Evolutionary conservation across 37 sponge, comb jelly and placozoan genomes (phyloP).

Genomic region (Spongilla lacustris): DNA sequence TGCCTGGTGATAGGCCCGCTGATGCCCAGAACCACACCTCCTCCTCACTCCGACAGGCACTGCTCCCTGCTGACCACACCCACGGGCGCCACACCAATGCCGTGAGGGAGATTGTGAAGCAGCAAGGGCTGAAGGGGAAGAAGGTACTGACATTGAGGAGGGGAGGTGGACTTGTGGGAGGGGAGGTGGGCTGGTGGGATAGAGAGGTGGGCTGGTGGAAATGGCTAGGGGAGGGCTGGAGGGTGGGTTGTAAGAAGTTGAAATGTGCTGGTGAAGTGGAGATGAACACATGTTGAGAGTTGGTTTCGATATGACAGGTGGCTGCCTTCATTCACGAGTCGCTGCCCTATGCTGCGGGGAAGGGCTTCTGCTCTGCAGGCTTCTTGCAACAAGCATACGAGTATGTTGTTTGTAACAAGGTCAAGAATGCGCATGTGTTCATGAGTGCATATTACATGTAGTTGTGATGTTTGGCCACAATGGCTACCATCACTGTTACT

Average conservation of each 20-base stretch:
- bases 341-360: constrained; percentile 72
- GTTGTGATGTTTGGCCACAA: neutral
- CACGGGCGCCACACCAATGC: neutral
- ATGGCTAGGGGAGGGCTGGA: constrained; percentile 56
- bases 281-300: neutral
- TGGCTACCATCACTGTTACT: neutral
- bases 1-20: neutral
- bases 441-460: no score
- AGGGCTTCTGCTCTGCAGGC: constrained; percentile 56
- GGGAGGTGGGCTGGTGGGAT: neutral
- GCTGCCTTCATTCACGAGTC: constrained; percentile 82
- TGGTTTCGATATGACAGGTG: neutral
- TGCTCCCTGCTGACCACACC: neutral
- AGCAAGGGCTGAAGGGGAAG: neutral
- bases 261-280: neutral
- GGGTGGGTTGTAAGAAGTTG: constrained; percentile 35
- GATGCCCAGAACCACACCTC: no score
- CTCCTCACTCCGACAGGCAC: neutral
- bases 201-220: neutral
- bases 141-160: neutral
- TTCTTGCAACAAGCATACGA: constrained; percentile 69
- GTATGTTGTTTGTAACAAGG: no score
- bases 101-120: neutral
- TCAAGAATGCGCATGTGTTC: no score
- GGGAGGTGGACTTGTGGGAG: neutral